Percentiles rank a stretch among this genome's conserved stretches.
phyloP scores from a whole-genome alignment of 30 jellyfish, hydroid and myxozoan genomes.

The Sanderia malayensis region DNA sequence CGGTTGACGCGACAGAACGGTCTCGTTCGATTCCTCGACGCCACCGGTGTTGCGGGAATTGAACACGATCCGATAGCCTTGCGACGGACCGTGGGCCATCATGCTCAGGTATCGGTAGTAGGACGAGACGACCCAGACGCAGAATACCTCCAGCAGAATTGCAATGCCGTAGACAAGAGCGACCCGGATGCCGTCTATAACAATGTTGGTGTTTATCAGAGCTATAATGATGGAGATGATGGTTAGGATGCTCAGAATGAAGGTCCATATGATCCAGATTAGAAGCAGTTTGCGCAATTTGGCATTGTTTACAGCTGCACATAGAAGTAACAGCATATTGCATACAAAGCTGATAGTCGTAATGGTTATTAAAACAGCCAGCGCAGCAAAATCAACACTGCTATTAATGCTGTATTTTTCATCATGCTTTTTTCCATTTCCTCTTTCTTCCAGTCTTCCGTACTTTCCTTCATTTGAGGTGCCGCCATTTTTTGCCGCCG shows the following conservation, averaged over 20 bases:
- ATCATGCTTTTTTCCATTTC: no score
- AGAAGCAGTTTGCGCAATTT: constrained; percentile 29
- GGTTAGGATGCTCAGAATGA: constrained; percentile 15
- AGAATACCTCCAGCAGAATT: constrained; percentile 31
- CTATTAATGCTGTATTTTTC: no score
- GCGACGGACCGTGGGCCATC: constrained; percentile 64
- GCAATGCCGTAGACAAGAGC: constrained; percentile 36
- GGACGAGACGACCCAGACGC: constrained; percentile 72
- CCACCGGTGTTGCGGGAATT: constrained; percentile 56
- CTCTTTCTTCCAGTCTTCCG: no score
- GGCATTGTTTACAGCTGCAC: constrained; percentile 32
- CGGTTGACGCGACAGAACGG: no score
- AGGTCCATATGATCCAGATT: constrained; percentile 48
- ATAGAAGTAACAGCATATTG: constrained; percentile 10
- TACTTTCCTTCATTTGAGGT: no score
- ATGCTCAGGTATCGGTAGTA: constrained; percentile 34
- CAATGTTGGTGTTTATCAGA: constrained; percentile 26
- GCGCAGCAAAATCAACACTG: constrained; percentile 18
- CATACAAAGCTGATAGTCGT: constrained; percentile 29
- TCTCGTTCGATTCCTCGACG: no score
- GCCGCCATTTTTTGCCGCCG: no score
- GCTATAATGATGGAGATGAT: constrained; percentile 19
- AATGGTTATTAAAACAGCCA: constrained; percentile 13
- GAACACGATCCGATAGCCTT: constrained; percentile 61
- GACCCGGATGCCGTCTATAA: constrained; percentile 60